phyloP scores from a whole-genome alignment of 2,797 vertebrate genomes.

The Oryzias sinensis region DNA sequence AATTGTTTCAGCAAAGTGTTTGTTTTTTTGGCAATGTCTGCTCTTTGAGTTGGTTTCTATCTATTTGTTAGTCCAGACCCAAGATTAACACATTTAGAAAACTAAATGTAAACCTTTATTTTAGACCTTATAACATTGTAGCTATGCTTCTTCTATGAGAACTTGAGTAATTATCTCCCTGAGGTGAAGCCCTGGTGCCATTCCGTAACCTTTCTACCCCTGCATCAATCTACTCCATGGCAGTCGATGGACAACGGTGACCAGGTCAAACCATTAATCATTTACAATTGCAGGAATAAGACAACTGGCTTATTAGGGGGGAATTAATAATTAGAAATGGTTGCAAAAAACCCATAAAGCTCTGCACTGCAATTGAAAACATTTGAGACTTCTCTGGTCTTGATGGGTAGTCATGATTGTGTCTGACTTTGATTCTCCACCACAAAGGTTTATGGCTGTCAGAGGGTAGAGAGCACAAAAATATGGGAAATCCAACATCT shows the following conservation, averaged over 20 bases:
- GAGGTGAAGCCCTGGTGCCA: constrained; percentile 1
- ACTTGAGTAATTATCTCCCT: too few relatives aligned
- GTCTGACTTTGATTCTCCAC: constrained; percentile 1
- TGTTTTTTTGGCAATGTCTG: too few relatives aligned
- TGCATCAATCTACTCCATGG: constrained; percentile 47
- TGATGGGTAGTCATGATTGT: not conserved
- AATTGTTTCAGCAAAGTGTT: too few relatives aligned
- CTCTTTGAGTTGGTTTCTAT: too few relatives aligned
- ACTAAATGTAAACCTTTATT: not conserved
- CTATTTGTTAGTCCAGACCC: too few relatives aligned
- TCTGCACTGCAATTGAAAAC: constrained; percentile 16
- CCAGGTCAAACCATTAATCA: constrained; percentile 60
- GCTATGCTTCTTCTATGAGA: too few relatives aligned
- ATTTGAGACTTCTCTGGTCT: constrained; percentile 33
- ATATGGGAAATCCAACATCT: not conserved
- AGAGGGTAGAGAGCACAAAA: not conserved
- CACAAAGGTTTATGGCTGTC: not conserved
- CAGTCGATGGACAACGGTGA: constrained; percentile 46
- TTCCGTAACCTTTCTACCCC: constrained; percentile 13
- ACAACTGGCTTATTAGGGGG: constrained; percentile 41
- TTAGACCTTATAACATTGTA: too few relatives aligned
- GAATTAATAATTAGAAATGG: constrained; percentile 46
- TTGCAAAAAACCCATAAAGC: constrained; percentile 46
- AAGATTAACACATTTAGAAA: too few relatives aligned
- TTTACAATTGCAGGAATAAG: constrained; percentile 35